Evolutionary conservation across 92 coral and sea anemone species (phyloP).

Genomic region (Actinernus sp.): DNA sequence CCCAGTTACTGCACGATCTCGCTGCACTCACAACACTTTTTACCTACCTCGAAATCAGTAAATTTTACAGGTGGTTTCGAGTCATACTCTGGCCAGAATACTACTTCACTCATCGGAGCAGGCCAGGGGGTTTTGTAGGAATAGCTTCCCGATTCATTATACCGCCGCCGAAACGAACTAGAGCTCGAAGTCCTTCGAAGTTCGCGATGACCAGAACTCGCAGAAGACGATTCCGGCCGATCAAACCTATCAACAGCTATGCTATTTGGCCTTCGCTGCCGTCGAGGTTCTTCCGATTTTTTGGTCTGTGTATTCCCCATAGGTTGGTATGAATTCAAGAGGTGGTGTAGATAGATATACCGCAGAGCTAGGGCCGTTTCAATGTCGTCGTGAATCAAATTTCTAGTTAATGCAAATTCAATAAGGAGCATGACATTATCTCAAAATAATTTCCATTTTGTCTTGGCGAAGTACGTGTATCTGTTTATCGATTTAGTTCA

Average conservation of each 20-base stretch:
- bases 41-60: constrained; percentile 96
- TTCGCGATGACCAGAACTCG: constrained; percentile 23
- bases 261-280: constrained; percentile 76
- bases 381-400: no score
- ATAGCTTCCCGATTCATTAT: constrained; percentile 80
- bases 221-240: constrained; percentile 29
- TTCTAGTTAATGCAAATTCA: no score
- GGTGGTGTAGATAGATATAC: no score
- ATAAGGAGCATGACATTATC: no score
- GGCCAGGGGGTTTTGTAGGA: constrained; percentile 99
- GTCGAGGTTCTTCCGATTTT: constrained; percentile 1
- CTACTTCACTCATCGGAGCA: constrained; percentile 91
- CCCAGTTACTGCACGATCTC: no score
- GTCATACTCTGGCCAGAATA: constrained; percentile 94
- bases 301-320: constrained; percentile 85
- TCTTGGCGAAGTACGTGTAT: no score
- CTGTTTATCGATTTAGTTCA: no score
- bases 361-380: no score
- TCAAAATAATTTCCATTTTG: no score
- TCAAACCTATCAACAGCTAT: constrained; percentile 81
- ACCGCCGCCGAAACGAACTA: constrained; percentile 80
- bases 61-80: constrained; percentile 95
- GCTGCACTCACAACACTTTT: no score
- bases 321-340: no score
- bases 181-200: constrained; percentile 62